These are phyloP conservation scores for Axinella damicornis DNA, from an alignment of 37 sponge, comb jelly and placozoan species.

Conservation along the genomic window DNA sequence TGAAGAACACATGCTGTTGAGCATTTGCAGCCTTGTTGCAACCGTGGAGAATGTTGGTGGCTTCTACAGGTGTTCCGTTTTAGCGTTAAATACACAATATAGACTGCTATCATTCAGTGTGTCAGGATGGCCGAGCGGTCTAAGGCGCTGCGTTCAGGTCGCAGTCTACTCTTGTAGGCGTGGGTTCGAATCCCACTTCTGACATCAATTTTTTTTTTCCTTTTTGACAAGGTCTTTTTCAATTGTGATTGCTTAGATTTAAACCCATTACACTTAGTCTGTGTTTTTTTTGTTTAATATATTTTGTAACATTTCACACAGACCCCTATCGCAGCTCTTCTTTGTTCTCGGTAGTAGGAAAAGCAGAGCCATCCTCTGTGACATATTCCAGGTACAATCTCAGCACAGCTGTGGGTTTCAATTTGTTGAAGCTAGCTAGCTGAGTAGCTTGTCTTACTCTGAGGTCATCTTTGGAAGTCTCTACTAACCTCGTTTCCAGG, in stretches of 20 bases:
- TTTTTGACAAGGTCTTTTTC: constrained; percentile 16
- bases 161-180: constrained; percentile 96
- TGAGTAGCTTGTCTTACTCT: no score
- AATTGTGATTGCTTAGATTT: no score
- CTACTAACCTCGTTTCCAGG: no score
- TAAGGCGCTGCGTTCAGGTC: constrained; percentile 98
- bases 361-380: constrained; percentile 60
- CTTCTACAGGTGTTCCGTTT: constrained; percentile 22
- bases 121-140: constrained; percentile 98
- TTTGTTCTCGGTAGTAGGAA: constrained; percentile 20
- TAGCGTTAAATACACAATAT: not conserved
- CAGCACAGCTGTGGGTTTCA: not conserved
- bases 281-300: not conserved
- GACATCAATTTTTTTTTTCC: constrained; percentile 61
- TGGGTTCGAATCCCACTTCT: constrained; percentile 98
- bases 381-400: constrained; percentile 60
- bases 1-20: constrained; percentile 20
- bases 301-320: no score
- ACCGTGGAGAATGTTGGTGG: not conserved
- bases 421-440: not conserved
- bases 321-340: constrained; percentile 60
- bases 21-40: constrained; percentile 17
- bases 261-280: not conserved
- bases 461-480: no score
- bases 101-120: not conserved